These are phyloP conservation scores for Tiaroga cobitis DNA, from an alignment of 2,797 vertebrate species.

Conservation along the genomic window DNA sequence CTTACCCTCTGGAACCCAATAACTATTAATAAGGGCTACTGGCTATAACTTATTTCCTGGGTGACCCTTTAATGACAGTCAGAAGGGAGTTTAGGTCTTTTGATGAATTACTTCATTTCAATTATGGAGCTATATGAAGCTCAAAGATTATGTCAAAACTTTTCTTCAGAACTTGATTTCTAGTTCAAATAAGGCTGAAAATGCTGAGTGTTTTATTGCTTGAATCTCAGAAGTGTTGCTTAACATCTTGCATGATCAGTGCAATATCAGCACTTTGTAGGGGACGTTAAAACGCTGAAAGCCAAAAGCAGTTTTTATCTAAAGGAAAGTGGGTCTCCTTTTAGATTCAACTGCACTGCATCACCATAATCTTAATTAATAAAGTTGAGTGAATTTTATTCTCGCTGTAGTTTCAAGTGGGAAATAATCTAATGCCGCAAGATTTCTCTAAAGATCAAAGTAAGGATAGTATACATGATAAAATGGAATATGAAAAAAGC, in stretches of 20 bases:
- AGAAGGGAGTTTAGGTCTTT: background rate
- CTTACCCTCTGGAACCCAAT: slow-evolving; percentile 1
- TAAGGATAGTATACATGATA: background rate
- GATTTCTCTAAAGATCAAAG: slow-evolving; percentile 11
- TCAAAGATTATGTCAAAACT: background rate
- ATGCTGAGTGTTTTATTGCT: background rate
- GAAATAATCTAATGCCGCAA: slow-evolving; percentile 5
- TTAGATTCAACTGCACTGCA: slow-evolving; percentile 15
- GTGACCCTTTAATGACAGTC: slow-evolving; percentile 14
- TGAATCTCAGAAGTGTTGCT: slow-evolving; percentile 11
- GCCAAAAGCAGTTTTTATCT: slow-evolving; percentile 32
- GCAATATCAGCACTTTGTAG: slow-evolving; percentile 37
- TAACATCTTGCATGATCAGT: slow-evolving; percentile 13
- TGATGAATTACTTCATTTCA: slow-evolving; percentile 16
- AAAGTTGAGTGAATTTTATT: slow-evolving; percentile 47
- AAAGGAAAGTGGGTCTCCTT: slow-evolving; percentile 39
- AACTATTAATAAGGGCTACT: slow-evolving; percentile 27
- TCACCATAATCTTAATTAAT: slow-evolving; percentile 48
- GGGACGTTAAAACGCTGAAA: slow-evolving; percentile 32
- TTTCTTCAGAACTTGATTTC: slow-evolving; percentile 1
- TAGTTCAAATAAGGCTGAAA: slow-evolving; percentile 21
- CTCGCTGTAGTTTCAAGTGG: slow-evolving; percentile 13
- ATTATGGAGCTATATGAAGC: background rate
- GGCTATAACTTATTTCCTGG: slow-evolving; percentile 28
- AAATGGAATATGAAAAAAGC: slow-evolving; percentile 20